Percentiles rank a stretch among this genome's conserved stretches.
Conservation (phyloP, 1,140 invertebrate species). For the Grapholita molesta region DNA sequence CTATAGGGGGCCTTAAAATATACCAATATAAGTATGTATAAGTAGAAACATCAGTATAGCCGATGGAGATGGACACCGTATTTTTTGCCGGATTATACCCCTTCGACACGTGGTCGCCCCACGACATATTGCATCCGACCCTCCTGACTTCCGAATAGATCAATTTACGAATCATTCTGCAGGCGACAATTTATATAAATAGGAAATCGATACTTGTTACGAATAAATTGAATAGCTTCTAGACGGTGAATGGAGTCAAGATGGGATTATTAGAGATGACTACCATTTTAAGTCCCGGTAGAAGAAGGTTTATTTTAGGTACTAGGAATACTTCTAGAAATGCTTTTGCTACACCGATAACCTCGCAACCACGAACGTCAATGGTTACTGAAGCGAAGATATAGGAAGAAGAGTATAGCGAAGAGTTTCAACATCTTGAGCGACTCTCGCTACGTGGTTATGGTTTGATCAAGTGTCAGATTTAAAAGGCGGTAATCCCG, state of each 20-base stretch:
- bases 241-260: neutral
- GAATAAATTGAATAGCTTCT: neutral
- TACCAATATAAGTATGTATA: neutral
- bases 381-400: no score
- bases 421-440: no score
- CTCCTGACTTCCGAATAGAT: slow-evolving; percentile 54
- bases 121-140: slow-evolving; percentile 53
- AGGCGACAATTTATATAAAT: slow-evolving; percentile 12
- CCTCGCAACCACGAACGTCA: no score
- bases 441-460: no score
- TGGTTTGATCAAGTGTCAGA: no score
- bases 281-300: neutral
- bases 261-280: neutral
- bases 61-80: slow-evolving; percentile 48
- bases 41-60: neutral
- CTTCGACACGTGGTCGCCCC: slow-evolving; percentile 61
- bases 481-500: no score
- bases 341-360: no score
- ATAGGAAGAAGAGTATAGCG: no score
- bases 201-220: slow-evolving; percentile 7
- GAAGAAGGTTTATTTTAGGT: no score
- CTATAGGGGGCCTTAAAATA: slow-evolving; percentile 4
- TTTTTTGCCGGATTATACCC: slow-evolving; percentile 61
- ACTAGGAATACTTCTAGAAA: no score
- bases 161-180: slow-evolving; percentile 54